Percentiles rank a stretch among this genome's conserved stretches.
Evolutionary conservation across 2,113 vertebrate species (phyloP).

Genomic region (Cyprinodon tularosa): DNA sequence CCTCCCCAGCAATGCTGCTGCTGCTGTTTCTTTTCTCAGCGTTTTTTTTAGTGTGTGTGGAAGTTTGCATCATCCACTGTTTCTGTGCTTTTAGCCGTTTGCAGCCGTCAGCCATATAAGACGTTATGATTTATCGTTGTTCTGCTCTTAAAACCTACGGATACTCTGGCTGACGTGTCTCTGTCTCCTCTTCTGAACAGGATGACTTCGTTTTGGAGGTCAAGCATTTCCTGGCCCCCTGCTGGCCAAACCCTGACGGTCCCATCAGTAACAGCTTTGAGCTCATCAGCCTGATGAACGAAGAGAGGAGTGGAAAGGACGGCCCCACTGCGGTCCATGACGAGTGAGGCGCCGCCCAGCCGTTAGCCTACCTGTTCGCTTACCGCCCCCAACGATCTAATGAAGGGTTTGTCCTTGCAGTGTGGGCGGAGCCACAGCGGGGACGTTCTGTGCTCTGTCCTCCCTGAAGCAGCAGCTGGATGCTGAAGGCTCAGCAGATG

Average conservation of each 20-base stretch:
- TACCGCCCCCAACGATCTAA: no score
- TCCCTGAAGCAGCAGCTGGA: constrained; percentile 89
- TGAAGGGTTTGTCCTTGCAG: constrained; percentile 63
- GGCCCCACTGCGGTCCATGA: constrained; percentile 91
- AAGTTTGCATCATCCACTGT: no score
- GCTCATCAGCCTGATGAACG: constrained; percentile 87
- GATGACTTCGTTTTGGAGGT: constrained; percentile 95
- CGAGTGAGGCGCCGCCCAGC: constrained; percentile 82
- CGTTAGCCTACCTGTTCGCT: background rate
- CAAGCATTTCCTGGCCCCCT: constrained; percentile 88
- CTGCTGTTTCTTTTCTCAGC: no score
- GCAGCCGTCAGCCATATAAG: no score
- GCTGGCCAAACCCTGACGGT: constrained; percentile 95
- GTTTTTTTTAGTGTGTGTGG: no score
- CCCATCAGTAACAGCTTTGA: constrained; percentile 94
- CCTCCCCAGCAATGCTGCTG: no score
- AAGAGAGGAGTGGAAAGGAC: constrained; percentile 82
- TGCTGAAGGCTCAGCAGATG: constrained; percentile 86
- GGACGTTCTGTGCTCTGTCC: constrained; percentile 90
- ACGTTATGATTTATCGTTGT: no score
- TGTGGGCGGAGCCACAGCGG: constrained; percentile 89
- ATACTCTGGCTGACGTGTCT: background rate
- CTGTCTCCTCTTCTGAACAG: constrained; percentile 63
- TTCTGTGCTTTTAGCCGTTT: no score
- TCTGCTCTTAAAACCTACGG: background rate